Evolutionary conservation across 2,888 invertebrate species (phyloP), one percentile per base, ranked within the genome.

Genomic region (Rhagonycha fulva): DNA sequence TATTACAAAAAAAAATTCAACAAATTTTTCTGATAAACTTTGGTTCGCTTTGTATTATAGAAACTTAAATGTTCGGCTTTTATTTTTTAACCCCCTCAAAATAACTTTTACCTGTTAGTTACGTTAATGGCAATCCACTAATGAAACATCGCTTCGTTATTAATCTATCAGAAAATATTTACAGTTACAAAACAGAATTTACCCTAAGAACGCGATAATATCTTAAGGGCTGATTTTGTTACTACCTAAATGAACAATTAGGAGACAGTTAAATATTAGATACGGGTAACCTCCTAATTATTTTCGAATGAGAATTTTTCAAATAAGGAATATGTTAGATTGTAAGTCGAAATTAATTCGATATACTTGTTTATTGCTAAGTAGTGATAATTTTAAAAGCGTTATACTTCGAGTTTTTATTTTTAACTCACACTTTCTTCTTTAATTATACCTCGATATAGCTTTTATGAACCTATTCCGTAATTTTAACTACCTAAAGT

Each of bases 101-200:
- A 19, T 62, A 68, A 61, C 23, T 68, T 61, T 72, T 72, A 72
- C 72, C 72, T 72, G 72, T 67, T 68, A 67, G 28, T 67, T 63
- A 63, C 72, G 60, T 72, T 61, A 61, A 72, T 84, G 83, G 82
- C 81, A 81, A 79, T 80, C 80, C 67, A 80, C 83, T 84, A 84
- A 84, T 84, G 84, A 84, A 84, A 83, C 81, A 82, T 83, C 83
- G 80, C 79, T 83, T 82, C 82, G 82, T 82, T 83, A 84, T 85
- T 85, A 85, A 84, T 85, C 85, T 84, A 83, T 82, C 81, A 82
- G 83, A 83, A 83, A 84, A 82, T 82, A 81, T 83, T 83, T 82
- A 81, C 83, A 80, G 78, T 78, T 82, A 72, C 72, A 68, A 81
- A 81, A 63, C 82, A 81, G 80, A 80, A 80, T 81, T 77, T 77